phyloP scores from a whole-genome alignment of 1,140 invertebrate species.

The Cyrtorhinus lividipennis region DNA sequence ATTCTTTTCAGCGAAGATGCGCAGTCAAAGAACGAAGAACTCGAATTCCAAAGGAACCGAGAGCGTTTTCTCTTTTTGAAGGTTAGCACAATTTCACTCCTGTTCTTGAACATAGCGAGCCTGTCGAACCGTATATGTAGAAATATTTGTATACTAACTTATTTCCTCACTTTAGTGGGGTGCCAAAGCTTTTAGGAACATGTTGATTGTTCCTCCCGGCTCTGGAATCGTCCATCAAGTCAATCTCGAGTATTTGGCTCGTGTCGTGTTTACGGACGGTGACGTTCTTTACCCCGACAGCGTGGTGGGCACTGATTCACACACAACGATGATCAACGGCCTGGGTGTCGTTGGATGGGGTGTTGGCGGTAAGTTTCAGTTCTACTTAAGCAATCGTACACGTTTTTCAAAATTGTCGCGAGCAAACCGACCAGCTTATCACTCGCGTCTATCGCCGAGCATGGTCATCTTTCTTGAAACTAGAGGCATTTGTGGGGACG shows the following conservation, averaged over 20 bases:
- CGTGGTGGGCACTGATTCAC: slow-evolving; percentile 96
- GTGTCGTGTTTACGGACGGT: slow-evolving; percentile 74
- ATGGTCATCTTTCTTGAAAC: no score
- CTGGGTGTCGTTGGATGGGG: slow-evolving; percentile 65
- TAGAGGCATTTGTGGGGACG: no score
- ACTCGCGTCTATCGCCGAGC: no score
- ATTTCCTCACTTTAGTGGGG: no score
- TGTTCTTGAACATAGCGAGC: background rate
- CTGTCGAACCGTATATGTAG: background rate
- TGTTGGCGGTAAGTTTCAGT: slow-evolving; percentile 41
- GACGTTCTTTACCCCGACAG: slow-evolving; percentile 78
- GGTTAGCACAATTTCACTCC: slow-evolving; percentile 33
- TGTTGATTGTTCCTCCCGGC: slow-evolving; percentile 94
- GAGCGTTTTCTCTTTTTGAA: slow-evolving; percentile 93
- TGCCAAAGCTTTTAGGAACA: slow-evolving; percentile 85
- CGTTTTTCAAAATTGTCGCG: no score
- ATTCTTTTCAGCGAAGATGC: slow-evolving; percentile 72
- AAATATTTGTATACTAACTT: slow-evolving; percentile 15
- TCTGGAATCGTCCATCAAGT: slow-evolving; percentile 98
- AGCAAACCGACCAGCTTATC: no score
- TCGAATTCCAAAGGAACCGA: slow-evolving; percentile 93
- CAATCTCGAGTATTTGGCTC: slow-evolving; percentile 87
- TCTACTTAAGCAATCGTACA: background rate
- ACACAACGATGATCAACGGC: slow-evolving; percentile 99
- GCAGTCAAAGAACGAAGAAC: slow-evolving; percentile 79